These are phyloP conservation scores for Cecidostiba fungosa DNA, from an alignment of 2,888 invertebrate genomes.

Conservation along the genomic window DNA sequence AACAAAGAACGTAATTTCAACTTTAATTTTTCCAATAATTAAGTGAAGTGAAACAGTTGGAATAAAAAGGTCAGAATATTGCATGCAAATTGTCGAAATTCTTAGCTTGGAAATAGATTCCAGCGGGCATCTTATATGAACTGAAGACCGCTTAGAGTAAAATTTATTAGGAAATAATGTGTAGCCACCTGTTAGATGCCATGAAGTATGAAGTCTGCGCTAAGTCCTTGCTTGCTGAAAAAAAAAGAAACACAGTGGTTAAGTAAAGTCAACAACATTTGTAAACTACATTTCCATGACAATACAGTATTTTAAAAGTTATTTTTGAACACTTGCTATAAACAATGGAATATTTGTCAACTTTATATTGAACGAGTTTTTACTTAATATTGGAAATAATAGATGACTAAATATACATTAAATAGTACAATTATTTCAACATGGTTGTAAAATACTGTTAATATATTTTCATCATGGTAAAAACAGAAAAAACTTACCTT, in stretches of 20 bases:
- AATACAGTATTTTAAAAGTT: background rate
- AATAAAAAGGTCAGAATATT: conserved; percentile 37
- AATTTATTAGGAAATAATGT: conserved; percentile 62
- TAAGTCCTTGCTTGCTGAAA: conserved; percentile 94
- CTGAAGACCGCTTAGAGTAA: conserved; percentile 71
- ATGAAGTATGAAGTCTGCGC: conserved; percentile 99
- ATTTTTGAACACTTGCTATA: background rate
- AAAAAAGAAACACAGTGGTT: background rate
- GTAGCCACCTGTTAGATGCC: conserved; percentile 94
- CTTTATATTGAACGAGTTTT: background rate
- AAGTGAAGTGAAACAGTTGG: background rate
- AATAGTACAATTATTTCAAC: conserved; percentile 7
- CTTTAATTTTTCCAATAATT: background rate
- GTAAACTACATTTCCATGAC: background rate
- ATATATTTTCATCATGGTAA: conserved; percentile 19
- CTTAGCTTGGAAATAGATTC: conserved; percentile 68
- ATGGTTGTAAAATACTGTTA: background rate
- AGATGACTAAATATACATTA: conserved; percentile 13
- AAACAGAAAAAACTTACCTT: conserved; percentile 85
- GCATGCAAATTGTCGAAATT: conserved; percentile 61
- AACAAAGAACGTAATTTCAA: background rate
- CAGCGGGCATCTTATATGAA: conserved; percentile 69
- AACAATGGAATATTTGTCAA: too few relatives aligned
- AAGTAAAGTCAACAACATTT: background rate
- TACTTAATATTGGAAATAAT: background rate